Evolutionary conservation across 2,888 invertebrate species (phyloP).

Genomic region (Agrochola lota): DNA sequence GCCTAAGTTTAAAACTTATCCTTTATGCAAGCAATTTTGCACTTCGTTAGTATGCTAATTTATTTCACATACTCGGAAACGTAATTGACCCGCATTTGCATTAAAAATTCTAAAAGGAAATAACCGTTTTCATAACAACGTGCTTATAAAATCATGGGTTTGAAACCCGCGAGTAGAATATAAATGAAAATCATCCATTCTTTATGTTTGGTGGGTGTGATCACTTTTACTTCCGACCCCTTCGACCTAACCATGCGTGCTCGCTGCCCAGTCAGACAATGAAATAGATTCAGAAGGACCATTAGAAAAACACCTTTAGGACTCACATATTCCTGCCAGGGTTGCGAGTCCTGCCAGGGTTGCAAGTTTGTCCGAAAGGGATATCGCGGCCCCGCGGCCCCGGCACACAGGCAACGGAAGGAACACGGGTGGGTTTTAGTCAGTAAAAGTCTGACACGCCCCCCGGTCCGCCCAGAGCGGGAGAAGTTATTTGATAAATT

Average conservation of each 20-base stretch:
- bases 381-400: no score
- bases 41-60: background rate
- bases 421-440: no score
- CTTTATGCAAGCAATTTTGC: background rate
- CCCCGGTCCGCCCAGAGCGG: no score
- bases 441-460: no score
- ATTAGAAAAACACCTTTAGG: background rate
- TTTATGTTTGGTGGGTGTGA: conserved; percentile 36
- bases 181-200: conserved; percentile 47
- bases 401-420: no score
- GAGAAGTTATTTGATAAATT: no score
- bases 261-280: background rate
- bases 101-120: conserved; percentile 25
- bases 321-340: no score
- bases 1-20: background rate
- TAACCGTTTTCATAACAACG: conserved; percentile 24
- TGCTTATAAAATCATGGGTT: conserved; percentile 44
- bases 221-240: conserved; percentile 39
- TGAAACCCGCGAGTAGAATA: conserved; percentile 25
- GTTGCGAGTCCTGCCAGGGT: no score
- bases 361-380: no score
- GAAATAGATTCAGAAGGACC: conserved; percentile 1
- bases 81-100: conserved; percentile 7
- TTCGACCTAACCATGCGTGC: conserved; percentile 16
- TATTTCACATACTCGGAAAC: background rate